Conservation (phyloP, 2,113 vertebrate species). For the Rhinolophus sinicus region DNA sequence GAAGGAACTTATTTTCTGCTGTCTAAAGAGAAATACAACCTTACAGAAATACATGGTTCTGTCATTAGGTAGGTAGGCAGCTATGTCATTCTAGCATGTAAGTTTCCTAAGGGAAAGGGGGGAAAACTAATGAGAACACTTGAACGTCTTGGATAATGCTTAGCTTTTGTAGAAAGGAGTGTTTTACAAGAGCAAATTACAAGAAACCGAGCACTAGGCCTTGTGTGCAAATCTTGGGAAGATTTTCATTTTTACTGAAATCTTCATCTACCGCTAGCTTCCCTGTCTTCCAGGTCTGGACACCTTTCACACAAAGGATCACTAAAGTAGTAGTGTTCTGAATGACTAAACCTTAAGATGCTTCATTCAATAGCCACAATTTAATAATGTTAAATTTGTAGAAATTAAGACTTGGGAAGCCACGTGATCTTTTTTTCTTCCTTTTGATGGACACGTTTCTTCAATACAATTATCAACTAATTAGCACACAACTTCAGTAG, state of each 20-base stretch:
- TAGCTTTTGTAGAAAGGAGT: background rate
- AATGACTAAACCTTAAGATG: background rate
- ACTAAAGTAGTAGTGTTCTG: background rate
- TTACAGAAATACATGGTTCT: conserved; percentile 16
- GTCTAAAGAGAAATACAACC: background rate
- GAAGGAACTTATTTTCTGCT: conserved; percentile 35
- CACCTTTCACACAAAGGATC: background rate
- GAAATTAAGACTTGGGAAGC: conserved; percentile 39
- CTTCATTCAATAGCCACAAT: conserved; percentile 36
- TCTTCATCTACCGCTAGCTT: background rate
- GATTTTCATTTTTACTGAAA: conserved; percentile 32
- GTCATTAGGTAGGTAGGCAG: background rate
- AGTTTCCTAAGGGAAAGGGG: background rate
- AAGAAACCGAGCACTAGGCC: background rate
- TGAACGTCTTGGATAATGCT: background rate
- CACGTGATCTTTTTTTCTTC: background rate
- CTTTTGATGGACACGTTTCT: conserved; percentile 5
- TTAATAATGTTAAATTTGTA: conserved; percentile 2
- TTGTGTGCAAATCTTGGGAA: background rate
- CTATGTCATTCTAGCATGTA: background rate
- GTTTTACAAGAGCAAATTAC: background rate
- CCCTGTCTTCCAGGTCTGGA: background rate
- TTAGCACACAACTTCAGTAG: background rate
- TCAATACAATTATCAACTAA: background rate
- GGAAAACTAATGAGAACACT: background rate